phyloP scores from a whole-genome alignment of 2,113 vertebrate species.

The Murina feae region DNA sequence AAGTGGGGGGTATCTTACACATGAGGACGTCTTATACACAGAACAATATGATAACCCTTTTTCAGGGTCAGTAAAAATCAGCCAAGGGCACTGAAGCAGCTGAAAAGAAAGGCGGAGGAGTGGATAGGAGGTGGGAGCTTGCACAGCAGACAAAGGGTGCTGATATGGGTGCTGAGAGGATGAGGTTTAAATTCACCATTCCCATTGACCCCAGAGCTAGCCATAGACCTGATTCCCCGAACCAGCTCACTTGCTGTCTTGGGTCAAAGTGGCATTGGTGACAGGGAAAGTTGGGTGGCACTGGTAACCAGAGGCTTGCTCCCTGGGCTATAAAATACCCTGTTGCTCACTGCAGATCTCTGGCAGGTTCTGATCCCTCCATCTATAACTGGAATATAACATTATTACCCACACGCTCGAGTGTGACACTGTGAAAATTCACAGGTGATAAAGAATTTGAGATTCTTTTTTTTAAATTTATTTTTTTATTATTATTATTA shows the following conservation, averaged over 20 bases:
- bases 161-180: not conserved
- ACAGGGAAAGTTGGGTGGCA: not conserved
- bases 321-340: not conserved
- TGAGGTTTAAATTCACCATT: not conserved
- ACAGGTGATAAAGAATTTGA: conserved; percentile 6
- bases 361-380: conserved; percentile 43
- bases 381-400: not conserved
- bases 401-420: not conserved
- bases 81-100: not conserved
- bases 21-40: no score
- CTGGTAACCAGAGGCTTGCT: not conserved
- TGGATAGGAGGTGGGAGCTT: not conserved
- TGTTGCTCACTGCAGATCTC: conserved; percentile 8
- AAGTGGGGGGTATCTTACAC: no score
- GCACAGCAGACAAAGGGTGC: not conserved
- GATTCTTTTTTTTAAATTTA: no score
- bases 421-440: not conserved
- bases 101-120: not conserved
- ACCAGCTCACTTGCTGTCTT: not conserved
- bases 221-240: not conserved
- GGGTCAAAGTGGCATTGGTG: not conserved
- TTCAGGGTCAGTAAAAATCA: not conserved
- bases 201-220: not conserved
- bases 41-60: not conserved
- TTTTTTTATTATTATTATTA: no score